A percentile compares a stretch with the other conserved stretches of the same genome.
Conservation (phyloP, 1,140 invertebrate species). For the Penaeus chinensis region DNA sequence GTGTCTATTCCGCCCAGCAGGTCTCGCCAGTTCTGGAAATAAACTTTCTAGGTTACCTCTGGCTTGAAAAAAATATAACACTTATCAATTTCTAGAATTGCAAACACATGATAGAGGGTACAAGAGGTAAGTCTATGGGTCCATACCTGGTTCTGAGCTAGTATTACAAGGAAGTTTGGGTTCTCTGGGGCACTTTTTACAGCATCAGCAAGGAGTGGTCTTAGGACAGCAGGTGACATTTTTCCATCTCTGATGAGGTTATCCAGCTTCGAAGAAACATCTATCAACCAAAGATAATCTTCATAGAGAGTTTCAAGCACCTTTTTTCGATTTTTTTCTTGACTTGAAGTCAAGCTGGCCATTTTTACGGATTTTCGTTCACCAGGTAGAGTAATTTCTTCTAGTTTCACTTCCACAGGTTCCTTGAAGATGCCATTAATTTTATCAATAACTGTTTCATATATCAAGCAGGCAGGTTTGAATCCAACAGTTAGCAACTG, state of each 20-base stretch:
- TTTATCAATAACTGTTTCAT: conserved; percentile 52
- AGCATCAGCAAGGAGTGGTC: conserved; percentile 25
- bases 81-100: not conserved
- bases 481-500: conserved; percentile 54
- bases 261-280: conserved; percentile 9
- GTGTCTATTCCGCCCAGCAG: conserved; percentile 40
- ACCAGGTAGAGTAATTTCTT: conserved; percentile 26
- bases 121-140: not conserved
- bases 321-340: not conserved
- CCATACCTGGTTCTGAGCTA: conserved; percentile 46
- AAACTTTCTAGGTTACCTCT: not conserved
- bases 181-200: conserved; percentile 38
- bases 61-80: not conserved
- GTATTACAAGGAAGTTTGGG: conserved; percentile 31
- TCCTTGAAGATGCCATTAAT: conserved; percentile 10
- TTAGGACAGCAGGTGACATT: conserved; percentile 19
- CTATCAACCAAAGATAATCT: conserved; percentile 48
- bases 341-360: not conserved
- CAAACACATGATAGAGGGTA: not conserved
- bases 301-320: conserved; percentile 32
- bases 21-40: conserved; percentile 50
- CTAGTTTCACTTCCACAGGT: conserved; percentile 13
- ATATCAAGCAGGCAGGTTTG: conserved; percentile 53
- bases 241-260: conserved; percentile 19
- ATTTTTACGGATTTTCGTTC: not conserved